Evolutionary conservation across 2,113 vertebrate species (phyloP).

Genomic region (Xerus inauris): DNA sequence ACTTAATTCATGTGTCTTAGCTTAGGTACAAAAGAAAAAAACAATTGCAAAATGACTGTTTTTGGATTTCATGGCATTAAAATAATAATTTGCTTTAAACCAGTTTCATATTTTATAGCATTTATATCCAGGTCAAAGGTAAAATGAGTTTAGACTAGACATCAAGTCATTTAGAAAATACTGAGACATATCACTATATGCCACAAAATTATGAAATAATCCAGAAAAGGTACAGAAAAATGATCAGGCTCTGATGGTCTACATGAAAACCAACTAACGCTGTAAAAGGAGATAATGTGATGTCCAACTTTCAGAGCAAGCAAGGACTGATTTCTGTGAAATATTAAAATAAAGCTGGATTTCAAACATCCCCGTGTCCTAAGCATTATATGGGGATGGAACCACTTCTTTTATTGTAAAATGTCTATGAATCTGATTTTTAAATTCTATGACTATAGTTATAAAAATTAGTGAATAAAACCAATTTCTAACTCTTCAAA

Average conservation of each 20-base stretch:
- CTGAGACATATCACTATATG: neutral
- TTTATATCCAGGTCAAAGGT: neutral
- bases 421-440: neutral
- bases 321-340: neutral
- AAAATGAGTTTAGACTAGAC: neutral
- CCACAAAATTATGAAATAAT: neutral
- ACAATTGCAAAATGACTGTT: neutral
- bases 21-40: neutral
- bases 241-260: neutral
- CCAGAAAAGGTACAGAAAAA: neutral
- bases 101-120: neutral
- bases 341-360: neutral
- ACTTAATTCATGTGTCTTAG: neutral
- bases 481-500: neutral
- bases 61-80: neutral
- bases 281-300: neutral
- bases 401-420: neutral
- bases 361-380: neutral
- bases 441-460: neutral
- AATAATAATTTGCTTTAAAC: neutral
- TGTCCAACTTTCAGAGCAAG: neutral
- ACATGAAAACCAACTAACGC: neutral
- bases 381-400: neutral
- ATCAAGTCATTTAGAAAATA: neutral
- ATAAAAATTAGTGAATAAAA: neutral